phyloP scores from a whole-genome alignment of 2,113 vertebrate species.

The Saguinus midas region DNA sequence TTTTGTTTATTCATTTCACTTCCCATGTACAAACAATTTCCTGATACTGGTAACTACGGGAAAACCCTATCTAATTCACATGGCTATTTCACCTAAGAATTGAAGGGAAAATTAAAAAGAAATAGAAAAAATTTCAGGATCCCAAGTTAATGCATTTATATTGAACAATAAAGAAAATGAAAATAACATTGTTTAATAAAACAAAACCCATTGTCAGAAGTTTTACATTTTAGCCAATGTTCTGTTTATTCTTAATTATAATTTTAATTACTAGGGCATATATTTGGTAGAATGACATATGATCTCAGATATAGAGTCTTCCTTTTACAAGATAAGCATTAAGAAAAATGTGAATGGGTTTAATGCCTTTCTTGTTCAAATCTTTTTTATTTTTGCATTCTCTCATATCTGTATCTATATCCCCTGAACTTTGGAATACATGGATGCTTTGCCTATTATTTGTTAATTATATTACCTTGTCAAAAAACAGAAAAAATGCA shows the following conservation, averaged over 20 bases:
- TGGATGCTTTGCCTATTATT: neutral
- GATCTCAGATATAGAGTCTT: neutral
- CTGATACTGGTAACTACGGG: neutral
- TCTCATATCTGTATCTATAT: neutral
- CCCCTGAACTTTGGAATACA: neutral
- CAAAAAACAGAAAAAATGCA: neutral
- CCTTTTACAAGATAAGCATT: neutral
- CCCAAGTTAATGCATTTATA: neutral
- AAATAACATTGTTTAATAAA: slow-evolving; percentile 1
- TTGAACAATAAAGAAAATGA: neutral
- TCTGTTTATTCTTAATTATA: neutral
- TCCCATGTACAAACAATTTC: neutral
- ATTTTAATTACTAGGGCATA: neutral
- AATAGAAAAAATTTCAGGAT: neutral
- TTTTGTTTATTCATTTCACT: neutral
- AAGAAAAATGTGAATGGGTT: neutral
- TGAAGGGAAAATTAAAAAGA: neutral
- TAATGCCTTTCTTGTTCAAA: neutral
- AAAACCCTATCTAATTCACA: neutral
- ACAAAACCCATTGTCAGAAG: neutral
- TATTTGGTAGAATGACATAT: neutral
- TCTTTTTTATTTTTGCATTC: neutral
- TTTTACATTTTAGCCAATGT: neutral
- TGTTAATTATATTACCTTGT: neutral
- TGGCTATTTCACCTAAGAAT: neutral